phyloP scores from a whole-genome alignment of 2,888 invertebrate species.

The Seira musarum region DNA sequence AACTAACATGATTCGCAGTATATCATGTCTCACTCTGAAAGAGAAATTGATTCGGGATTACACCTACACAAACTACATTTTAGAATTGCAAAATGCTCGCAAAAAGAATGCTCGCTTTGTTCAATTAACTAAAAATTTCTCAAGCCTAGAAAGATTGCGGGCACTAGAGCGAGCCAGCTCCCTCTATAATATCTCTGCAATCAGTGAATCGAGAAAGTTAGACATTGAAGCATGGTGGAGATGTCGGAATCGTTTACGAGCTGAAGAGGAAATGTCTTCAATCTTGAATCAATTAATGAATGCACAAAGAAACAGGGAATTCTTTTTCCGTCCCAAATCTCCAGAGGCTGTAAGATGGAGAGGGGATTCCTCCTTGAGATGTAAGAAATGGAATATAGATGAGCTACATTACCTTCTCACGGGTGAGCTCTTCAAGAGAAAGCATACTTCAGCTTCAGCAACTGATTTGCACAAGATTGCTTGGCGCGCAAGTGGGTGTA shows the following conservation, averaged over 20 bases:
- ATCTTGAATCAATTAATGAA: slow-evolving; percentile 84
- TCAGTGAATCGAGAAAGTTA: slow-evolving; percentile 84
- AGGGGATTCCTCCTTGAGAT: slow-evolving; percentile 83
- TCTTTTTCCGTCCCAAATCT: slow-evolving; percentile 85
- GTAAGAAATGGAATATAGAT: slow-evolving; percentile 90
- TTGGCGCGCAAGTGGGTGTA: slow-evolving; percentile 88
- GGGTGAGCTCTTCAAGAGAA: slow-evolving; percentile 51
- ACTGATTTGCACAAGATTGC: slow-evolving; percentile 83
- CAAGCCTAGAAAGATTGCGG: slow-evolving; percentile 87
- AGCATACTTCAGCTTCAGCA: slow-evolving; percentile 31
- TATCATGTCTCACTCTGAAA: slow-evolving; percentile 65
- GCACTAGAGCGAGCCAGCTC: slow-evolving; percentile 81
- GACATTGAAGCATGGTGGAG: slow-evolving; percentile 92
- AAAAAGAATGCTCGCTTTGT: slow-evolving; percentile 86
- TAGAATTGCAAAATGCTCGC: slow-evolving; percentile 78
- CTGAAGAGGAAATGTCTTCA: slow-evolving; percentile 85
- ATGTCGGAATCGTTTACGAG: slow-evolving; percentile 83
- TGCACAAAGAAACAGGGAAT: slow-evolving; percentile 87
- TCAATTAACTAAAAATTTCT: slow-evolving; percentile 88
- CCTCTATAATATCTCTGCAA: slow-evolving; percentile 74
- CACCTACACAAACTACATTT: slow-evolving; percentile 74
- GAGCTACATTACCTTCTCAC: slow-evolving; percentile 75
- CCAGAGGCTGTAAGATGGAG: slow-evolving; percentile 84
- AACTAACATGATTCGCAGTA: slow-evolving; percentile 53
- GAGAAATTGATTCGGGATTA: slow-evolving; percentile 65